Conservation (phyloP, 2,797 vertebrate genomes). For the Mergus octosetaceus region DNA sequence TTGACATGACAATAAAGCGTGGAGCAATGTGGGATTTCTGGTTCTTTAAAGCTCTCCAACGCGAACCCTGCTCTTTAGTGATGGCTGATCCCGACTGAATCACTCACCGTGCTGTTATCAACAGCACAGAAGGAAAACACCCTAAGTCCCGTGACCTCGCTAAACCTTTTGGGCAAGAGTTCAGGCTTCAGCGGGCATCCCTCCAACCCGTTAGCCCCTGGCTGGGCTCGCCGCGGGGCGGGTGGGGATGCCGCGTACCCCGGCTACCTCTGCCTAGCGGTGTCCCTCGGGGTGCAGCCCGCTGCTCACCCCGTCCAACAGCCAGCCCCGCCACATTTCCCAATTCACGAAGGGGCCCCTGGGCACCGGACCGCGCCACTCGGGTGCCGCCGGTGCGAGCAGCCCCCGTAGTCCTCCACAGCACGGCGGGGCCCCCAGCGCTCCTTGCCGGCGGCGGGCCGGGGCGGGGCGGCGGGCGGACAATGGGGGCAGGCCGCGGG, state of each 20-base stretch:
- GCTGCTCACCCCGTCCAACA: neutral
- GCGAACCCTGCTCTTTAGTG: neutral
- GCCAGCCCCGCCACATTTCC: neutral
- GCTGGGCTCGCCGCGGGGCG: no score
- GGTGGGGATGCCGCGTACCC: rapidly evolving
- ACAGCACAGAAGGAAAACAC: neutral
- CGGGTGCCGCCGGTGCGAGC: no score
- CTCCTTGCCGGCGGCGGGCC: neutral
- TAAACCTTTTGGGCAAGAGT: neutral
- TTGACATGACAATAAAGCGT: conserved; percentile 3
- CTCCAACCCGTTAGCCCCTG: neutral
- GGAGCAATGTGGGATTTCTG: neutral
- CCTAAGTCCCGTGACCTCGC: neutral
- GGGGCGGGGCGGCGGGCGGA: neutral
- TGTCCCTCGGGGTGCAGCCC: neutral
- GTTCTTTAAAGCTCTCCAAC: neutral
- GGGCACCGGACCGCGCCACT: no score
- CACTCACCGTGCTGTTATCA: neutral
- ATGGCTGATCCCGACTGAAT: neutral
- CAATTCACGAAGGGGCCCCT: no score
- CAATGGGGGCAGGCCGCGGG: neutral
- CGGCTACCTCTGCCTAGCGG: no score
- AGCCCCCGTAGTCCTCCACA: no score
- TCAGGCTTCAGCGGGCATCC: neutral
- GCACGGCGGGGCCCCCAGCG: no score